Percentiles rank a stretch among this genome's conserved stretches.
Conservation (phyloP, 1,140 invertebrate genomes). For the Bombus sibiricus region DNA sequence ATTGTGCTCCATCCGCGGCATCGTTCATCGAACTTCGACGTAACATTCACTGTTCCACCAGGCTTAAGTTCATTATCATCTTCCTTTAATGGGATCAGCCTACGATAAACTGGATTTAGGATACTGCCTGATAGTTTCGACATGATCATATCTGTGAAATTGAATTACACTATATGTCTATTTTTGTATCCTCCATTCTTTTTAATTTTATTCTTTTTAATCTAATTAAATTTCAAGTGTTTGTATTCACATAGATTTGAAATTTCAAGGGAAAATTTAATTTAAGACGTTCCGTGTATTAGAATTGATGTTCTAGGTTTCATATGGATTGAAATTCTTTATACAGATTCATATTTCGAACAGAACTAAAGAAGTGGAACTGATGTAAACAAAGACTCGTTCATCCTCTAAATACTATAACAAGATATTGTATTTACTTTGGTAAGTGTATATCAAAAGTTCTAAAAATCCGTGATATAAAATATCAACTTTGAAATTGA, state of each 20-base stretch:
- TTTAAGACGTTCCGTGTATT: neutral
- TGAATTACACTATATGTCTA: neutral
- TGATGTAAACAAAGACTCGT: too few relatives aligned
- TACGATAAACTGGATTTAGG: constrained; percentile 43
- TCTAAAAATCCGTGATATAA: too few relatives aligned
- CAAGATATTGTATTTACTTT: too few relatives aligned
- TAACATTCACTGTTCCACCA: neutral
- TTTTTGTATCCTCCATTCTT: neutral
- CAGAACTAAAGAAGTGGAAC: too few relatives aligned
- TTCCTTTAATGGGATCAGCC: constrained; percentile 42
- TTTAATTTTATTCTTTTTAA: too few relatives aligned
- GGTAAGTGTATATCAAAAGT: too few relatives aligned
- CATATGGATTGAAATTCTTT: too few relatives aligned
- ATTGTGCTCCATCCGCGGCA: too few relatives aligned
- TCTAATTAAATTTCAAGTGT: neutral
- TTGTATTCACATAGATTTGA: neutral
- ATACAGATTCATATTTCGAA: too few relatives aligned
- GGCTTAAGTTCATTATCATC: constrained; percentile 46
- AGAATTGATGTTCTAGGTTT: too few relatives aligned
- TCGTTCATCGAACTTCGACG: constrained; percentile 20
- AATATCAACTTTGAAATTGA: neutral
- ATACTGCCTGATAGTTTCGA: constrained; percentile 37
- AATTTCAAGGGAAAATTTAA: neutral
- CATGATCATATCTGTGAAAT: constrained; percentile 28
- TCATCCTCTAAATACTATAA: too few relatives aligned